Percentiles rank a stretch among this genome's conserved stretches.
Conservation (phyloP, 2,888 invertebrate species). For the Scaptomyza reducta region DNA sequence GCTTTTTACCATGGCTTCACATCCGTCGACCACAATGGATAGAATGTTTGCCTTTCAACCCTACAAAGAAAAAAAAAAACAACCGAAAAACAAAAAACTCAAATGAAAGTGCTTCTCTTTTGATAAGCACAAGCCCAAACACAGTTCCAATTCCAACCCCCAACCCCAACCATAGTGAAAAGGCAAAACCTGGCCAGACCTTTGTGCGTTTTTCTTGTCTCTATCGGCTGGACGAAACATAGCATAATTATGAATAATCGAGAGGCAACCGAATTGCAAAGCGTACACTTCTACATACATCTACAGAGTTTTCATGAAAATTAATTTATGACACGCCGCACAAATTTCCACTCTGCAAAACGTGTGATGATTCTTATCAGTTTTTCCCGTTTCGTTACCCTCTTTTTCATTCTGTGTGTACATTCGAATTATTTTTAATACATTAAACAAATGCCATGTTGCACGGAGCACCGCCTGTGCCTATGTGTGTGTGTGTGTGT, state of each 20-base stretch:
- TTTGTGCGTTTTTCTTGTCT: constrained; percentile 42
- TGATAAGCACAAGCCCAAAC: constrained; percentile 11
- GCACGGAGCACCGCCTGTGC: constrained; percentile 41
- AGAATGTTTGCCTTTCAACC: constrained; percentile 45
- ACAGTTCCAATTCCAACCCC: background rate
- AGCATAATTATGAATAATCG: constrained; percentile 60
- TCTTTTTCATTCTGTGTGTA: constrained; percentile 22
- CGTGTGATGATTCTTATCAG: constrained; percentile 63
- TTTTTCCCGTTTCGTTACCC: constrained; percentile 7
- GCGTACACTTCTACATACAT: constrained; percentile 13
- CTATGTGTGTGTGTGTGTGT: constrained; percentile 18
- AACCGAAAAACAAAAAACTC: background rate
- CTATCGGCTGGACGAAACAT: constrained; percentile 33
- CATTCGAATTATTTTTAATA: constrained; percentile 76
- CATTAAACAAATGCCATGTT: constrained; percentile 78
- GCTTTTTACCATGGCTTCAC: constrained; percentile 36
- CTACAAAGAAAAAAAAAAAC: constrained; percentile 20
- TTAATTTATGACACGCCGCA: constrained; percentile 75
- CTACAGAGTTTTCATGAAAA: constrained; percentile 60
- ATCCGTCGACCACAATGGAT: constrained; percentile 41
- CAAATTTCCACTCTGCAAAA: constrained; percentile 61
- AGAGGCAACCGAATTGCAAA: constrained; percentile 35
- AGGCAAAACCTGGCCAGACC: constrained; percentile 11
- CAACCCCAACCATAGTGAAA: constrained; percentile 7
- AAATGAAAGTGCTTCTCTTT: constrained; percentile 54